These are phyloP conservation scores for Hirudo medicinalis DNA, from an alignment of 1,140 invertebrate genomes.

Conservation along the genomic window DNA sequence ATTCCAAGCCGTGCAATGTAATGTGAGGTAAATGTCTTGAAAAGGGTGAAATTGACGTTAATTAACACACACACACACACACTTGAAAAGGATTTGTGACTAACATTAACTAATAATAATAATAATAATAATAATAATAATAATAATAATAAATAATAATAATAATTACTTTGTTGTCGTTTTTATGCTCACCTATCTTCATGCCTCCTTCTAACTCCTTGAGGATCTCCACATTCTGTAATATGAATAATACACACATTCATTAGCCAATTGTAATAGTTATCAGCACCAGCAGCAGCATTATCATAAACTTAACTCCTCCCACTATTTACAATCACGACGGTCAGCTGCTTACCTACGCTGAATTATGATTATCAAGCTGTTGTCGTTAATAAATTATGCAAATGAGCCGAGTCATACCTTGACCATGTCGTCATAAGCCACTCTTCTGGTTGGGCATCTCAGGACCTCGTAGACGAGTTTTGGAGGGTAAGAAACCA, in stretches of 20 bases:
- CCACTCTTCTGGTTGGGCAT: neutral
- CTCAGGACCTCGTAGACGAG: slow-evolving; percentile 2
- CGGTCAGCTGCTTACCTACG: no score
- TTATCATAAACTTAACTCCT: neutral
- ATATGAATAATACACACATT: neutral
- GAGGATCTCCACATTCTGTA: slow-evolving; percentile 10
- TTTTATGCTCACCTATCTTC: slow-evolving; percentile 11
- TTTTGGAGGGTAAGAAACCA: slow-evolving; percentile 10
- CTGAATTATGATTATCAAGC: neutral
- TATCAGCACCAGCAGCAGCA: no score
- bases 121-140: no score
- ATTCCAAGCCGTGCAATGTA: neutral
- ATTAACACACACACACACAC: no score
- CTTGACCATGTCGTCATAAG: slow-evolving; percentile 12
- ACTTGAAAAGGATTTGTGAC: neutral
- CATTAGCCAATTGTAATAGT: no score
- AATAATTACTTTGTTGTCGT: neutral
- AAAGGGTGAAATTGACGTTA: no score
- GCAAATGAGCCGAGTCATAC: neutral
- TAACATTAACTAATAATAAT: no score
- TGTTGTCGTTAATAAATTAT: neutral
- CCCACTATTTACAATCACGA: no score
- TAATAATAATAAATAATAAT: no score
- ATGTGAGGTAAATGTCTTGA: no score
- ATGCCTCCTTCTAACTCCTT: slow-evolving; percentile 10